A percentile compares a stretch with the other conserved stretches of the same genome.
Conservation (phyloP, 2,797 vertebrate species). For the Mycteria americana region DNA sequence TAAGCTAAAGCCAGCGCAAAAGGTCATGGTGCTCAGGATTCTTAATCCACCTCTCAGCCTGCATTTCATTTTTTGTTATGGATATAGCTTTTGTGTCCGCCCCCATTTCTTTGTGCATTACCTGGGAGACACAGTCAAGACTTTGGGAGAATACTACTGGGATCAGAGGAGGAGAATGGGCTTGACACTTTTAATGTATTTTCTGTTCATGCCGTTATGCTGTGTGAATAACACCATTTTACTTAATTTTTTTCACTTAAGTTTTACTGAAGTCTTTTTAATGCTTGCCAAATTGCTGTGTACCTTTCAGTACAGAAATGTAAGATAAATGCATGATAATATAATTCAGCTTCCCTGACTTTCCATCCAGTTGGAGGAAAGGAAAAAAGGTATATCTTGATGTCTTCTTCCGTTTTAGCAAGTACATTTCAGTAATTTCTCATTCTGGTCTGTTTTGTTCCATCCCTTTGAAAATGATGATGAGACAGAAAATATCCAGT, state of each 20-base stretch:
- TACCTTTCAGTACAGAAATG: not conserved
- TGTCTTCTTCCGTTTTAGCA: not conserved
- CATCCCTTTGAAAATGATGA: not conserved
- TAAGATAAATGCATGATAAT: not conserved
- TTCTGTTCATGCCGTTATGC: not conserved
- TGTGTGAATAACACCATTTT: not conserved
- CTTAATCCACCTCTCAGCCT: not conserved
- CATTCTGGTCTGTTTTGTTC: not conserved
- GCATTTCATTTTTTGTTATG: not conserved
- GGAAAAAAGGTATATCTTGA: not conserved
- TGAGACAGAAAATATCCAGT: not conserved
- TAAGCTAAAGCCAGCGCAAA: not conserved
- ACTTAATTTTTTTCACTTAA: not conserved
- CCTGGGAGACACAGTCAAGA: not conserved
- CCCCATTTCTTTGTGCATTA: not conserved
- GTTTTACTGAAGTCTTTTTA: not conserved
- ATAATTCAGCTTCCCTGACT: not conserved
- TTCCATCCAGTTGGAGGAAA: not conserved
- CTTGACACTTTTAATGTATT: not conserved
- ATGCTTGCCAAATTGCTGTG: not conserved
- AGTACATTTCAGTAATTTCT: not conserved
- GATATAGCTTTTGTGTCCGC: not conserved
- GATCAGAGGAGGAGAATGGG: not conserved
- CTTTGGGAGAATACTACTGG: not conserved
- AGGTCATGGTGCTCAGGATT: not conserved